These are phyloP conservation scores for Schizothorax lantsangensis DNA, from an alignment of 2,797 vertebrate genomes.

Conservation along the genomic window DNA sequence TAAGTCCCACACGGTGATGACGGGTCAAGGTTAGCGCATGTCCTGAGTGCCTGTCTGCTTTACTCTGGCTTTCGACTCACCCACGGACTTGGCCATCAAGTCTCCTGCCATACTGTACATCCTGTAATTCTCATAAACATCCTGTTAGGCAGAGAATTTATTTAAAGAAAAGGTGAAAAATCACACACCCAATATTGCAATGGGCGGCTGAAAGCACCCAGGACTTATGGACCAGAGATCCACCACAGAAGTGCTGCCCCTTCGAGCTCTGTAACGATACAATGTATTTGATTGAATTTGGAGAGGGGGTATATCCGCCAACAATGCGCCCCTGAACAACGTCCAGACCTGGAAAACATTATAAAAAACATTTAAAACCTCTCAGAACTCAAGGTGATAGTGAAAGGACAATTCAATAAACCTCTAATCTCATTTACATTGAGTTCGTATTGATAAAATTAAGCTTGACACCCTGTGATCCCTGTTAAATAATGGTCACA, in stretches of 20 bases:
- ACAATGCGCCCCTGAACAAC: conserved; percentile 72
- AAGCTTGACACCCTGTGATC: too few relatives aligned
- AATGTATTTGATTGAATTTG: conserved; percentile 78
- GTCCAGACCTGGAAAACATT: conserved; percentile 67
- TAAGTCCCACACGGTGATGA: conserved; percentile 43
- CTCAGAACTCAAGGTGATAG: neutral
- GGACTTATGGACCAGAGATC: conserved; percentile 74
- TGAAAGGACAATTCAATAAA: neutral
- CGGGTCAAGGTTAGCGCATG: conserved; percentile 67
- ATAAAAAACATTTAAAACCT: conserved; percentile 35
- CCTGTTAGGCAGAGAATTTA: neutral
- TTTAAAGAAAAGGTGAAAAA: neutral
- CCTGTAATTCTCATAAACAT: neutral
- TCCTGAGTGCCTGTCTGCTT: conserved; percentile 51
- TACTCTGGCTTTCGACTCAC: conserved; percentile 49
- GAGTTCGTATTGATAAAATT: too few relatives aligned
- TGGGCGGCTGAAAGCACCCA: conserved; percentile 81
- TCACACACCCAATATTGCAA: conserved; percentile 77
- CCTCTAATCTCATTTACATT: neutral
- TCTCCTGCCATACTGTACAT: neutral
- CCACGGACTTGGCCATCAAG: neutral
- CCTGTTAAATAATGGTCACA: too few relatives aligned
- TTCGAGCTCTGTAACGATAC: conserved; percentile 80
- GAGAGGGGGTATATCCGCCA: conserved; percentile 74
- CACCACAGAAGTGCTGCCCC: conserved; percentile 77